Conservation (phyloP, 1,140 invertebrate genomes). For the Colletes latitarsis region DNA sequence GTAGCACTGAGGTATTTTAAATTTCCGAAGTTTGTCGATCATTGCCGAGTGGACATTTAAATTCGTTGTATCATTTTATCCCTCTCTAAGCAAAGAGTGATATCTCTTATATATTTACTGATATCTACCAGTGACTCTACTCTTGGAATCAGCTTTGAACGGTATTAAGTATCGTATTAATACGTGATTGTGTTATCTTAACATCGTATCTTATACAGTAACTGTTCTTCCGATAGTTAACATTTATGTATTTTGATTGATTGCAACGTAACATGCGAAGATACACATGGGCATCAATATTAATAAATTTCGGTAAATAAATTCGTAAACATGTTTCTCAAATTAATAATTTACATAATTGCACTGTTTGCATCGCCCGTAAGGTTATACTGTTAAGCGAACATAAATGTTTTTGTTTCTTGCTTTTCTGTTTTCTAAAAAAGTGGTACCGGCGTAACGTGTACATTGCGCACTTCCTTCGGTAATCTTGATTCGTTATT, state of each 20-base stretch:
- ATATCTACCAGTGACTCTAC: no score
- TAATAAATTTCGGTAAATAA: constrained; percentile 44
- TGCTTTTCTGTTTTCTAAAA: background rate
- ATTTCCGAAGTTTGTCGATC: no score
- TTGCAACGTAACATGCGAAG: constrained; percentile 10
- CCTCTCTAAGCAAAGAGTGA: no score
- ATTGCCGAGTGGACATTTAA: no score
- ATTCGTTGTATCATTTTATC: no score
- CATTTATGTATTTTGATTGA: background rate
- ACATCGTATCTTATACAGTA: background rate
- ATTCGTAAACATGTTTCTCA: background rate
- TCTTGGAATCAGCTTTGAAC: background rate
- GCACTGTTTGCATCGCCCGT: no score
- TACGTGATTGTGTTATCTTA: background rate
- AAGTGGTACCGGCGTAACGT: background rate
- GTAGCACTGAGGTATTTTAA: no score
- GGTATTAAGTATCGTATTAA: background rate
- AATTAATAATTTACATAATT: constrained; percentile 4
- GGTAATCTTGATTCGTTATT: constrained; percentile 17
- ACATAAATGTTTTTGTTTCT: background rate
- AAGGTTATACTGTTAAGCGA: background rate
- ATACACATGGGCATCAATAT: constrained; percentile 34
- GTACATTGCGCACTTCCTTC: background rate
- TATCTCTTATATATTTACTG: no score
- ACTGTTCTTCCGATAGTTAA: background rate